Percentiles rank a stretch among this genome's conserved stretches.
Evolutionary conservation across 1,140 invertebrate species (phyloP).

Genomic region (Laupala kohalensis): DNA sequence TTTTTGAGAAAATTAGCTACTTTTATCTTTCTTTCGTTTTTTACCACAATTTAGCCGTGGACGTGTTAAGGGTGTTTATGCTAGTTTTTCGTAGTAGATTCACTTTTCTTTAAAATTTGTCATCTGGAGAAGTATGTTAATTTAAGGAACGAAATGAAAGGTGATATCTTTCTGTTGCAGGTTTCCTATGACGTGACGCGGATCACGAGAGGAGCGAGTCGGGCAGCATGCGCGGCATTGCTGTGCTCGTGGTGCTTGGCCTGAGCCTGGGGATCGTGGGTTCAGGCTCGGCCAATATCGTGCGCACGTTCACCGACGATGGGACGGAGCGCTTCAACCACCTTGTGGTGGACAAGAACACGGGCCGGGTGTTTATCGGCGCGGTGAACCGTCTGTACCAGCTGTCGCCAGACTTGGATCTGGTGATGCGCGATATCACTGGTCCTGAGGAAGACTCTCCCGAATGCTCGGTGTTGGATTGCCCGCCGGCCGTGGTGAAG

Average conservation of each 20-base stretch:
- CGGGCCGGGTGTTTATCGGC: conserved; percentile 82
- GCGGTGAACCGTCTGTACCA: conserved; percentile 89
- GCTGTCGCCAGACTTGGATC: conserved; percentile 70
- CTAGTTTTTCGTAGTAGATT: no score
- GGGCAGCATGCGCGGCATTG: conserved; percentile 1
- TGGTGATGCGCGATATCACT: conserved; percentile 64
- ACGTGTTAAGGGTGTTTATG: no score
- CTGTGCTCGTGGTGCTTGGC: conserved; percentile 1
- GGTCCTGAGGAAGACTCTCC: conserved; percentile 81
- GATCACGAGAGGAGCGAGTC: background rate
- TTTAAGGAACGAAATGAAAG: no score
- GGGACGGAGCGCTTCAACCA: conserved; percentile 60
- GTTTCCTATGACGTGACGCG: conserved; percentile 5
- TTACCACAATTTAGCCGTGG: no score
- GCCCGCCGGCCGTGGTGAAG: conserved; percentile 52
- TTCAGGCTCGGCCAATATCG: conserved; percentile 16
- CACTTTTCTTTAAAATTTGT: no score
- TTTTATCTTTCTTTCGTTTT: no score
- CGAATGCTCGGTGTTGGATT: conserved; percentile 76
- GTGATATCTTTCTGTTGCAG: conserved; percentile 1
- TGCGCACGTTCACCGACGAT: conserved; percentile 45
- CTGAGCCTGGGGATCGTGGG: conserved; percentile 1
- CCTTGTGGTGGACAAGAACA: conserved; percentile 81
- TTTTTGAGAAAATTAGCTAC: no score
- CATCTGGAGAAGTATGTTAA: no score